Conservation (phyloP, 2,797 vertebrate genomes). For the Urophycis tenuis region DNA sequence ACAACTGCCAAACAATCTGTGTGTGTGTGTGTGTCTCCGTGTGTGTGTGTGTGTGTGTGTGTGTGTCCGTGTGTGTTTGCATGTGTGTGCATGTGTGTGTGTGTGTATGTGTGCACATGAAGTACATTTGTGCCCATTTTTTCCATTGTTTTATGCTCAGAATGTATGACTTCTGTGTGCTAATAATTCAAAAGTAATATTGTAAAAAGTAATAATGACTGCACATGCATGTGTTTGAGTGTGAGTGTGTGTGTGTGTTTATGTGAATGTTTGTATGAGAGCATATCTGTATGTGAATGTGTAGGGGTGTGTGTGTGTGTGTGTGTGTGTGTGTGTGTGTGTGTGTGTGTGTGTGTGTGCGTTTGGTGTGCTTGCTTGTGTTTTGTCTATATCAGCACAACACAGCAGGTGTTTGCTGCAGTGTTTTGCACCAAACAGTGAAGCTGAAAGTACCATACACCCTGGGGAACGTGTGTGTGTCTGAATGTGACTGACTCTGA, state of each 20-base stretch:
- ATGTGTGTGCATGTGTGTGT: background rate
- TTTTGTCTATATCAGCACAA: background rate
- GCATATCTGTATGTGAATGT: too few relatives aligned
- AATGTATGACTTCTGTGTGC: background rate
- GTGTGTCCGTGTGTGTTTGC: background rate
- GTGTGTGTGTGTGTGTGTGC: background rate
- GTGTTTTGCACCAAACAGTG: background rate
- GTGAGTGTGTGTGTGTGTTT: background rate
- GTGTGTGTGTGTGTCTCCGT: background rate
- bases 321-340: background rate
- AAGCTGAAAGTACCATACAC: background rate
- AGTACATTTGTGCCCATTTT: background rate
- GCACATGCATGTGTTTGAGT: background rate
- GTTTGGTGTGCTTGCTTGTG: background rate
- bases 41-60: background rate
- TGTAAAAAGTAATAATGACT: too few relatives aligned
- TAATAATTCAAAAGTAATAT: background rate
- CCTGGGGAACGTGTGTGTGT: background rate
- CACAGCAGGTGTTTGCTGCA: background rate
- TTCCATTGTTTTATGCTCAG: background rate
- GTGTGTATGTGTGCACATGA: background rate
- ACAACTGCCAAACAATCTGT: background rate
- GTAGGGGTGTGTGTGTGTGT: background rate
- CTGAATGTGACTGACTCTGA: too few relatives aligned
- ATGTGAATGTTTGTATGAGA: too few relatives aligned